Evolutionary conservation across 1,140 invertebrate species (phyloP).

Genomic region (Drosophila parvula): DNA sequence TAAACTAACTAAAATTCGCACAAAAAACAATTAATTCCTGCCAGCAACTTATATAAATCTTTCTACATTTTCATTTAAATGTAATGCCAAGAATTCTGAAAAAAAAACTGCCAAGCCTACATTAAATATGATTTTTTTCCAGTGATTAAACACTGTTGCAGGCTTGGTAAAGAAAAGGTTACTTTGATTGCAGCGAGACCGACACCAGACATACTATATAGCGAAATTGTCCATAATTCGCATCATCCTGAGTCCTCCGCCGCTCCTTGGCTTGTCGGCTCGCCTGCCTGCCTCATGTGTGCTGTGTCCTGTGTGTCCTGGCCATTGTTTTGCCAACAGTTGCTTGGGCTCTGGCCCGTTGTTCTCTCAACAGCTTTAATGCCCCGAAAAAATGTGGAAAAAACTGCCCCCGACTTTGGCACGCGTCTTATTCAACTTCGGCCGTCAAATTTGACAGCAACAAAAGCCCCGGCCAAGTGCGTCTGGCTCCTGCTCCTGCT

Average conservation of each 20-base stretch:
- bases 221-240: slow-evolving; percentile 70
- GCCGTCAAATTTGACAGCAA: slow-evolving; percentile 82
- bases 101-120: no score
- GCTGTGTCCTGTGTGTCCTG: slow-evolving; percentile 20
- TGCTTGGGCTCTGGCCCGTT: slow-evolving; percentile 15
- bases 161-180: slow-evolving; percentile 50
- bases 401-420: slow-evolving; percentile 58
- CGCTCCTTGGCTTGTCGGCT: slow-evolving; percentile 38
- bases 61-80: no score
- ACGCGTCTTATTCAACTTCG: slow-evolving; percentile 74
- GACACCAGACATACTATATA: slow-evolving; percentile 37
- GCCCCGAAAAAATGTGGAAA: slow-evolving; percentile 45
- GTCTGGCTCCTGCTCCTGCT: slow-evolving; percentile 45
- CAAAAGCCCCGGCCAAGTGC: slow-evolving; percentile 59
- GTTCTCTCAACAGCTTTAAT: slow-evolving; percentile 60
- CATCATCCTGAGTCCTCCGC: slow-evolving; percentile 54
- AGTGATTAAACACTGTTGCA: not conserved
- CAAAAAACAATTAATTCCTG: no score
- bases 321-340: slow-evolving; percentile 58
- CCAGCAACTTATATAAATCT: no score
- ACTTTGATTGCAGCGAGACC: slow-evolving; percentile 45
- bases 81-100: no score
- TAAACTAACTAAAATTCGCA: no score
- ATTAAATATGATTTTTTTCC: not conserved
- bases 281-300: slow-evolving; percentile 23